Evolutionary conservation across 2,888 invertebrate genomes (phyloP), one percentile per base, ranked within the genome.

Genomic region (Gonocerus acuteangulatus): DNA sequence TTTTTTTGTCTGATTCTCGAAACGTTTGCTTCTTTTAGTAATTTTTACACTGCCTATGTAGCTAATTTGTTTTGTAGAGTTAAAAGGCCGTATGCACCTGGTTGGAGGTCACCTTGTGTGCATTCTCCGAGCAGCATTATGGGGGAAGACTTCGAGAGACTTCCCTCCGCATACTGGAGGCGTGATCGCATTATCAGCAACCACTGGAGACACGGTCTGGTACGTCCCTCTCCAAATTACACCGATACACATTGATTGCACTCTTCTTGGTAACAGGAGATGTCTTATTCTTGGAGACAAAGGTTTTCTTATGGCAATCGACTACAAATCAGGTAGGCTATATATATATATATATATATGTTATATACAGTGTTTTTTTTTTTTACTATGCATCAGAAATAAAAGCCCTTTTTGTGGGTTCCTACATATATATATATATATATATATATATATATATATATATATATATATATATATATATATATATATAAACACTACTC

Each of bases 231-330:
- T 87, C 70, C 79, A 78, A 42, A 80, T 51, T 16, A 60, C 65
- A 47, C 88, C 89, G 0, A 79, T 80, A 21, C 81, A 84, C 69
- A 82, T 89, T 32, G 84, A 88, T 71, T 90, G 90, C 70, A 79
- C 82, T 21, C 74, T 85, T 1, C 76, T 89, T 57, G 84, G 82
- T 9, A 80, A 81, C 58, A 80, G 82, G 11, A 88, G 89, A 70
- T 90, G 90, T 68, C 77, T 90, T 59, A 80, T 89, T 3, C 78
- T 85, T 16, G 87, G 88, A 19, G 80, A 84, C 32, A 82, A 81
- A 66, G 87, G 87, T 0, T 75, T 83, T 61, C 67, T 82, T 64
- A 79, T 79, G 48, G 80, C 80, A 45, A 78, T 85, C 11, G 79
- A 84, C 70, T 80, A 83, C 3, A 74, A 79, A 4, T 79, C 82